Evolutionary conservation across 2,888 invertebrate species (phyloP).

Genomic region (Chrysodeixis includens): DNA sequence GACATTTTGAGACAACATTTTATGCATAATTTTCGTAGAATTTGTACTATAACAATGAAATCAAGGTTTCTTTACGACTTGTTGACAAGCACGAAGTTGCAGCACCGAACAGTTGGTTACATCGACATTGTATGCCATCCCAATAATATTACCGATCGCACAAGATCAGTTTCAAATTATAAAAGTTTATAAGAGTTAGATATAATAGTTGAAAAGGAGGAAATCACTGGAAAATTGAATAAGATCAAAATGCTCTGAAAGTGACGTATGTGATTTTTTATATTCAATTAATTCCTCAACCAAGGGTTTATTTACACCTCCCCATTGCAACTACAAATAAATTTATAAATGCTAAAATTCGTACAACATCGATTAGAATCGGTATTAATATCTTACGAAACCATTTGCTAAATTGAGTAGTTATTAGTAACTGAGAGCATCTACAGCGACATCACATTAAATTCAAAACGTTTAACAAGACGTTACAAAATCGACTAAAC

Average conservation of each 20-base stretch:
- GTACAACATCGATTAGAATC: conserved; percentile 33
- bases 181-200: conserved; percentile 1
- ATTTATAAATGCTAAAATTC: conserved; percentile 39
- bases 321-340: conserved; percentile 37
- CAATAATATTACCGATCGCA: conserved; percentile 20
- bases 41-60: conserved; percentile 56
- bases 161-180: conserved; percentile 19
- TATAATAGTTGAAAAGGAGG: conserved; percentile 14
- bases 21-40: conserved; percentile 26
- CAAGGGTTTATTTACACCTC: conserved; percentile 18
- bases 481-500: background rate
- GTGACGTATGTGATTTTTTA: background rate
- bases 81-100: conserved; percentile 13
- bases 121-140: conserved; percentile 52
- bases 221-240: background rate
- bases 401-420: conserved; percentile 10
- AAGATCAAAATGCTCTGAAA: background rate
- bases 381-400: conserved; percentile 36
- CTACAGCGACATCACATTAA: conserved; percentile 26
- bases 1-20: conserved; percentile 47
- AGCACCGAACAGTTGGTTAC: conserved; percentile 44
- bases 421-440: conserved; percentile 16
- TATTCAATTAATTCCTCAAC: conserved; percentile 28
- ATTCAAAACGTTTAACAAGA: background rate
- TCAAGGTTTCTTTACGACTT: conserved; percentile 23